A percentile compares a stretch with the other conserved stretches of the same genome.
phyloP scores from a whole-genome alignment of 2,888 invertebrate genomes.

The Bursaphelenchus okinawaensis region DNA sequence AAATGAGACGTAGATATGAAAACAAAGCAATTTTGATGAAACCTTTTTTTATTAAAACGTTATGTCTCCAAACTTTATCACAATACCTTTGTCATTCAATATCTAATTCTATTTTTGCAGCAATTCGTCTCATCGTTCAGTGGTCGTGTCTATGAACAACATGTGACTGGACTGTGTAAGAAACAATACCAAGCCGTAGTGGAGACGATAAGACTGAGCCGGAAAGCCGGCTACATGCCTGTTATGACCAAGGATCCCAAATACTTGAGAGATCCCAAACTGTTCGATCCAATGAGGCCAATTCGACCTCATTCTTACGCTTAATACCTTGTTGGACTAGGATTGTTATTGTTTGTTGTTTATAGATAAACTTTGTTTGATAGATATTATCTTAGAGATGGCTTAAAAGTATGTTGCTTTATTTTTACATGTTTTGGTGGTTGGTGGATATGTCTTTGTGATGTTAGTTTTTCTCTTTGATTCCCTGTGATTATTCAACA shows the following conservation, averaged over 20 bases:
- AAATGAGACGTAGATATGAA: no score
- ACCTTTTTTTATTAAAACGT: no score
- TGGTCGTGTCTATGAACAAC: conserved; percentile 77
- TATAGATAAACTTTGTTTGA: no score
- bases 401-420: no score
- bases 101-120: conserved; percentile 26
- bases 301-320: conserved; percentile 54
- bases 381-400: no score
- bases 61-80: no score
- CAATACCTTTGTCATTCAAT: no score
- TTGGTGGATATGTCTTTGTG: no score
- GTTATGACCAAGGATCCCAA: conserved; percentile 72
- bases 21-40: no score
- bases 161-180: conserved; percentile 84
- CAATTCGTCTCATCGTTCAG: conserved; percentile 87
- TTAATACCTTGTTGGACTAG: conserved; percentile 14
- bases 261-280: conserved; percentile 78
- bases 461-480: no score
- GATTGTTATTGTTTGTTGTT: not conserved
- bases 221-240: conserved; percentile 66
- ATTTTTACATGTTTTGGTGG: no score
- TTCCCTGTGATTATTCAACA: no score
- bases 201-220: conserved; percentile 33
- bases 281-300: conserved; percentile 82
- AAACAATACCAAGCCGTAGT: conserved; percentile 44